phyloP scores from a whole-genome alignment of 2,888 invertebrate genomes.

The Erebia epiphron region DNA sequence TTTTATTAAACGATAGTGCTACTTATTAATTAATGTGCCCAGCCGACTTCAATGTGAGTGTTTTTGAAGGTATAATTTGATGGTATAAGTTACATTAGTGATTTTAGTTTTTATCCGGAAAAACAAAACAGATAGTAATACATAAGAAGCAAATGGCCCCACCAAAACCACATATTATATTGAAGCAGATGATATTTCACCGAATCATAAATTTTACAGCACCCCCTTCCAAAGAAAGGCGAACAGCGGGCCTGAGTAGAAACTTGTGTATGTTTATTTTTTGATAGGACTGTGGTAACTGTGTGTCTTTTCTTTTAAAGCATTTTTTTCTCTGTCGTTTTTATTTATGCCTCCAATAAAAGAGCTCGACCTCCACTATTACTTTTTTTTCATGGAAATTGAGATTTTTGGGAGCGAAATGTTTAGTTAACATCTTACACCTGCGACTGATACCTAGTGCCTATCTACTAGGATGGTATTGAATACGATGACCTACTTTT shows the following conservation, averaged over 20 bases:
- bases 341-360: constrained; percentile 76
- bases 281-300: constrained; percentile 78
- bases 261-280: constrained; percentile 78
- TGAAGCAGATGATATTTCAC: constrained; percentile 60
- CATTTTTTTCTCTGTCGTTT: constrained; percentile 55
- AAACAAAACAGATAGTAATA: not conserved
- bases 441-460: not conserved
- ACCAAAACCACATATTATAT: constrained; percentile 27
- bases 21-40: too few species aligned
- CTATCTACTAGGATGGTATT: not conserved
- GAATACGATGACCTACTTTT: not conserved
- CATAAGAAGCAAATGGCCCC: not conserved
- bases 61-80: too few species aligned
- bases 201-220: constrained; percentile 80
- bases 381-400: constrained; percentile 72
- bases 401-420: constrained; percentile 53
- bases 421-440: constrained; percentile 29
- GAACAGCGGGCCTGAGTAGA: constrained; percentile 74
- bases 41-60: too few species aligned
- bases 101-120: too few species aligned
- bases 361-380: constrained; percentile 63
- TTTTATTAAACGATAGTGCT: too few species aligned
- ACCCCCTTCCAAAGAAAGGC: constrained; percentile 68
- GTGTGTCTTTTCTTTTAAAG: constrained; percentile 72
- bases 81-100: too few species aligned